Evolutionary conservation across 2,113 vertebrate genomes (phyloP).

Genomic region (Micronycteris hirsuta): DNA sequence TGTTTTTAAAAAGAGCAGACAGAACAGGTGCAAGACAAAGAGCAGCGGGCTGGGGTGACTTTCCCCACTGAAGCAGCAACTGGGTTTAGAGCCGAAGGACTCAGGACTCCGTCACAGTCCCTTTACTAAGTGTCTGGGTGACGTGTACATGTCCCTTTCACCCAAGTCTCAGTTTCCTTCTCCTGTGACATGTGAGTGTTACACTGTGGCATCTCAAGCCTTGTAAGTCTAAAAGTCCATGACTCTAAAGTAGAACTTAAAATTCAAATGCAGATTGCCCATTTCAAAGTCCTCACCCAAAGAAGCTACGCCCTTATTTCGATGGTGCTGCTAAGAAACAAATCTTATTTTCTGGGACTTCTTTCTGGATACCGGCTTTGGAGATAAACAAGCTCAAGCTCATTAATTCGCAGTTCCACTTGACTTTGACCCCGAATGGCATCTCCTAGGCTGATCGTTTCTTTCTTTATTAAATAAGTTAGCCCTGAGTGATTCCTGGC

Average conservation of each 20-base stretch:
- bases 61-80: not conserved
- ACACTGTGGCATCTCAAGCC: not conserved
- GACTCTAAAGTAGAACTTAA: slow-evolving; percentile 1
- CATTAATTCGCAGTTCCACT: not conserved
- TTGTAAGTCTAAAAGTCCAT: not conserved
- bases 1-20: not conserved
- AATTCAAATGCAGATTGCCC: not conserved
- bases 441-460: not conserved
- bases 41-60: not conserved
- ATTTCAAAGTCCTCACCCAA: not conserved
- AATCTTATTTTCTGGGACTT: not conserved
- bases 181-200: not conserved
- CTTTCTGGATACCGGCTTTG: not conserved
- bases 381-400: not conserved
- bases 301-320: not conserved
- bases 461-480: slow-evolving; percentile 2
- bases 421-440: not conserved
- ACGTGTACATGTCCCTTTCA: not conserved
- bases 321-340: not conserved
- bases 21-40: not conserved
- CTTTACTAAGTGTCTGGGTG: not conserved
- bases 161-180: not conserved
- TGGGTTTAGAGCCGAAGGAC: not conserved
- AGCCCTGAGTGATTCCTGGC: not conserved
- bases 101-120: not conserved